Percentiles rank a stretch among this genome's conserved stretches.
These are phyloP conservation scores for Taphrorychus bicolor DNA, from an alignment of 2,888 invertebrate species.

Conservation along the genomic window DNA sequence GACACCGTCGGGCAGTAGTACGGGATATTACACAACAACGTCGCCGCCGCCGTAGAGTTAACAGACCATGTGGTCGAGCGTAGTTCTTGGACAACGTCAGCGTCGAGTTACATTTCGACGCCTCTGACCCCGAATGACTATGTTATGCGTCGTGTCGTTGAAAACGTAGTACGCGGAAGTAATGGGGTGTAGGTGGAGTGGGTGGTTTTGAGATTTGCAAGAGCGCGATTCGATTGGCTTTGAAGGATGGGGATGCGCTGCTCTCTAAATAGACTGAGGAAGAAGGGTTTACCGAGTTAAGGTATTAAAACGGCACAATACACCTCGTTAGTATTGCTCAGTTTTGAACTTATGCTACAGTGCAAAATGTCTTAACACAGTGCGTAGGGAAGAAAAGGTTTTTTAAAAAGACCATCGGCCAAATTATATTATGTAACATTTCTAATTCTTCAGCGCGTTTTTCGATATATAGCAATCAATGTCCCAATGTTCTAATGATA, in stretches of 20 bases:
- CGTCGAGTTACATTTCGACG: conserved; percentile 19
- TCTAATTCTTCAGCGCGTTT: too few relatives aligned
- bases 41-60: conserved; percentile 9
- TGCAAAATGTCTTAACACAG: too few relatives aligned
- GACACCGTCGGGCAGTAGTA: conserved; percentile 6
- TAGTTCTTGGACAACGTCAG: conserved; percentile 23
- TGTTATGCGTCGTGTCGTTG: conserved; percentile 21
- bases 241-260: conserved; percentile 30
- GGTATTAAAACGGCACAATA: too few relatives aligned
- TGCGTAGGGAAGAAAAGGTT: too few relatives aligned
- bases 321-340: too few relatives aligned
- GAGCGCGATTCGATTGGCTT: background rate
- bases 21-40: conserved; percentile 14
- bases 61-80: conserved; percentile 24
- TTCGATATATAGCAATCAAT: too few relatives aligned
- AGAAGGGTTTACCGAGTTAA: conserved; percentile 16
- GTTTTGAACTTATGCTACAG: too few relatives aligned
- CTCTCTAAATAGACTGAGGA: conserved; percentile 14
- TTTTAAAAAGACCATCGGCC: too few relatives aligned
- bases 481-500: too few relatives aligned
- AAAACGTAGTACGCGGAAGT: conserved; percentile 15
- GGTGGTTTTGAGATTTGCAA: conserved; percentile 9
- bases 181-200: conserved; percentile 14
- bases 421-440: too few relatives aligned
- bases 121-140: conserved; percentile 22